Conservation (phyloP, 2,888 invertebrate species). For the Poecilus cupreus region DNA sequence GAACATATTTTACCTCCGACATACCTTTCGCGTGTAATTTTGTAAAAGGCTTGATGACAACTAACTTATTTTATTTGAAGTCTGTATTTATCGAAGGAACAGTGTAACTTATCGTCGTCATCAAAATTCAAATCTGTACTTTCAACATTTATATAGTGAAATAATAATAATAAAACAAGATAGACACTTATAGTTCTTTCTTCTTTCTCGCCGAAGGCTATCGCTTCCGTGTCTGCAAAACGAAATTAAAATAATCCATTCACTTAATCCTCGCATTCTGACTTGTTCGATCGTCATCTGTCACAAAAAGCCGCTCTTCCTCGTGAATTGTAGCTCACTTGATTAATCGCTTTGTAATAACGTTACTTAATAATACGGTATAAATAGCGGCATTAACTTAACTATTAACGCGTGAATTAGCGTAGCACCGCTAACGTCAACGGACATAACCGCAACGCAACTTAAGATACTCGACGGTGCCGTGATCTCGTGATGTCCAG, state of each 20-base stretch:
- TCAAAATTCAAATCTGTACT: no score
- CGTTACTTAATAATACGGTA: constrained; percentile 47
- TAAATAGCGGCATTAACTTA: constrained; percentile 38
- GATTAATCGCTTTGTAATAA: constrained; percentile 45
- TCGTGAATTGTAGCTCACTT: constrained; percentile 18
- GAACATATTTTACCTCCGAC: no score
- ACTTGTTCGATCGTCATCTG: not conserved
- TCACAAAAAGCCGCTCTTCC: not conserved
- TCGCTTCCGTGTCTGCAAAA: not conserved
- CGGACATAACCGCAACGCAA: not conserved
- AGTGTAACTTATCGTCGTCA: no score
- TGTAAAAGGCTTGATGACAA: no score
- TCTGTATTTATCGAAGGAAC: no score
- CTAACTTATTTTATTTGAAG: no score
- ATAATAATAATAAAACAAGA: no score
- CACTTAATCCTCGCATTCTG: not conserved
- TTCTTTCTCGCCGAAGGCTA: no score
- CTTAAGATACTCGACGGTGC: no score
- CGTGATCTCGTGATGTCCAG: not conserved
- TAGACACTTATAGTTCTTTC: no score
- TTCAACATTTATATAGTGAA: no score
- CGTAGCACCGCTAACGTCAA: not conserved
- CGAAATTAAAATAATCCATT: not conserved
- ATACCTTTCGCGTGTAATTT: no score
- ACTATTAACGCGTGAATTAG: constrained; percentile 24